Evolutionary conservation across 2,113 vertebrate genomes (phyloP).

Genomic region (Odontophorus gujanensis): DNA sequence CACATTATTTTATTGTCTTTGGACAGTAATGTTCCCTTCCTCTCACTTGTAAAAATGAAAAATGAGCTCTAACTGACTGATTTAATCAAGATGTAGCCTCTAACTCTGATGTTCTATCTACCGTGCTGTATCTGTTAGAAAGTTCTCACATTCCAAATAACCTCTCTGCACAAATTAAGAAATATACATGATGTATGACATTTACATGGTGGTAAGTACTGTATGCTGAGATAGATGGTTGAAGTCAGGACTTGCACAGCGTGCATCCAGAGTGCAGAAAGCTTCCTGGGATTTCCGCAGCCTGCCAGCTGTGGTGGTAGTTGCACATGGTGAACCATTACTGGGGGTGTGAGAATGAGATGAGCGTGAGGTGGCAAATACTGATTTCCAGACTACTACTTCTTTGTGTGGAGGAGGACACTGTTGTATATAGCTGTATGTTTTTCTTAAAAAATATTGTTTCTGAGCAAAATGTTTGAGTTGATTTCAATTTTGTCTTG

Average conservation of each 20-base stretch:
- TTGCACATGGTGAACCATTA: not conserved
- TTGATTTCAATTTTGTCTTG: not conserved
- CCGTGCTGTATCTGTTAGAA: not conserved
- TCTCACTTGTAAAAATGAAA: not conserved
- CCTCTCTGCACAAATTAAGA: not conserved
- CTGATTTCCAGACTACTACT: not conserved
- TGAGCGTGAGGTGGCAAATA: not conserved
- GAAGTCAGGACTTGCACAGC: not conserved
- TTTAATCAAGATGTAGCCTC: not conserved
- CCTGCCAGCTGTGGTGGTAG: not conserved
- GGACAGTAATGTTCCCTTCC: not conserved
- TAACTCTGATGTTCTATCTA: not conserved
- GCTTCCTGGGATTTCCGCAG: constrained; percentile 49
- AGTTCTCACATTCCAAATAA: not conserved
- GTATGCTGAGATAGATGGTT: not conserved
- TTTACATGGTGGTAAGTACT: not conserved
- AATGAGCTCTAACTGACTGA: not conserved
- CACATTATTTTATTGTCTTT: not conserved
- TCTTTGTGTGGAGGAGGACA: not conserved
- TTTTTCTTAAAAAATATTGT: not conserved
- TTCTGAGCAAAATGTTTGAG: not conserved
- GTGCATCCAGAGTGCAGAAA: constrained; percentile 22
- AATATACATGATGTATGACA: not conserved
- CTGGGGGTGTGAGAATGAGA: not conserved
- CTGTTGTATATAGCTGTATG: not conserved